phyloP scores from a whole-genome alignment of 1,140 invertebrate species.

The Diachasma alloeum region DNA sequence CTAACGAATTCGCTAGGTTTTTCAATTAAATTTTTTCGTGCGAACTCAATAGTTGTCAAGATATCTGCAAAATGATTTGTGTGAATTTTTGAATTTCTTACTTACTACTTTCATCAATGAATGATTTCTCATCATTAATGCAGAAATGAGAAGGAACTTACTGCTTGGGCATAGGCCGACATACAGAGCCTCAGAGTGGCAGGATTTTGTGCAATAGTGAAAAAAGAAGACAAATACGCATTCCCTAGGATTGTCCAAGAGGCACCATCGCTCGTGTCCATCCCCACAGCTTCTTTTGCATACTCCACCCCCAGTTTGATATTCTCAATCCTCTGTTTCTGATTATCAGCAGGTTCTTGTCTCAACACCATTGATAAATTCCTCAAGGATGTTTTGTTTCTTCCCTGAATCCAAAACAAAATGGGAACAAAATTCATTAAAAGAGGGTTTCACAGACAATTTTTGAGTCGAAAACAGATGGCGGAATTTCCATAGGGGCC shows the following conservation, averaged over 20 bases:
- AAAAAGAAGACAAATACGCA: conserved; percentile 85
- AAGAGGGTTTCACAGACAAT: no score
- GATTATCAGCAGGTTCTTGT: conserved; percentile 68
- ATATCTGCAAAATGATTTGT: no score
- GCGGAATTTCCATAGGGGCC: no score
- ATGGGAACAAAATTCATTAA: no score
- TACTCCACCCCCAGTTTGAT: conserved; percentile 79
- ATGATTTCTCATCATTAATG: background rate
- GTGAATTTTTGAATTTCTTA: no score
- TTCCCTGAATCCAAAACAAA: conserved; percentile 70
- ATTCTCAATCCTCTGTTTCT: conserved; percentile 70
- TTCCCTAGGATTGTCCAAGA: conserved; percentile 90
- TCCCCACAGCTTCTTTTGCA: conserved; percentile 83
- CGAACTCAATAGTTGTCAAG: no score
- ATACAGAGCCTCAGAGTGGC: conserved; percentile 77
- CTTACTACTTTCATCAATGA: background rate
- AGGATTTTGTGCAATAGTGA: conserved; percentile 78
- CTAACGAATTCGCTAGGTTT: no score
- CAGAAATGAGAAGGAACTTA: conserved; percentile 56
- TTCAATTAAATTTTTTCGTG: no score
- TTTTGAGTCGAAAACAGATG: no score
- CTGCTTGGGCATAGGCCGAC: conserved; percentile 84
- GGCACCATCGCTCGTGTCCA: conserved; percentile 82
- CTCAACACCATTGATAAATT: conserved; percentile 86
- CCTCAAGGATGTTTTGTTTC: conserved; percentile 81